phyloP scores from a whole-genome alignment of 2,113 vertebrate species.

The Phaetusa simplex region DNA sequence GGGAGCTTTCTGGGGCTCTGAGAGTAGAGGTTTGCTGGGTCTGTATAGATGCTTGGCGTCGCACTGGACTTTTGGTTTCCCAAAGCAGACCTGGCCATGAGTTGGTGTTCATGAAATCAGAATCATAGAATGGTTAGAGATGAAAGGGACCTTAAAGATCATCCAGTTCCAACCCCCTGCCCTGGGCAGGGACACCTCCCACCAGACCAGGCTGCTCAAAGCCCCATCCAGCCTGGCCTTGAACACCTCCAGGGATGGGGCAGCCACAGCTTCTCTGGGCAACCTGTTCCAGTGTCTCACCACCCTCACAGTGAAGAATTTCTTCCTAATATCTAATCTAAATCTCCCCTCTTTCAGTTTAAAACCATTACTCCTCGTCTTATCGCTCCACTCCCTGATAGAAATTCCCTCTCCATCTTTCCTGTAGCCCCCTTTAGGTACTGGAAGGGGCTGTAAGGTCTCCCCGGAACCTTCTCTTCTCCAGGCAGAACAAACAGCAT shows the following conservation, averaged over 20 bases:
- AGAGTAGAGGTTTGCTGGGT: neutral
- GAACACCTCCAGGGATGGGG: neutral
- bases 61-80: neutral
- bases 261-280: neutral
- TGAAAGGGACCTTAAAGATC: neutral
- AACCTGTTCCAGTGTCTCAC: neutral
- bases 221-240: neutral
- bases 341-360: neutral
- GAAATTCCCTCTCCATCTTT: neutral
- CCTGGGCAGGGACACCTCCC: neutral
- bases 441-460: neutral
- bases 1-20: neutral
- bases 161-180: too few species aligned
- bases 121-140: neutral
- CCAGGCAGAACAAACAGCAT: neutral
- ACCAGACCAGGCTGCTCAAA: neutral
- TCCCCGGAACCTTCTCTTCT: neutral
- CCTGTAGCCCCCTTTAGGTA: neutral
- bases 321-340: neutral
- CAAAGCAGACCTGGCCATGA: neutral
- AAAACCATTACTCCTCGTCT: neutral
- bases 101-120: neutral
- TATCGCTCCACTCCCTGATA: neutral
- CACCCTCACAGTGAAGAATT: neutral
- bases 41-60: neutral